These are phyloP conservation scores for Tyrannus savana DNA, from an alignment of 2,113 vertebrate genomes.

Conservation along the genomic window DNA sequence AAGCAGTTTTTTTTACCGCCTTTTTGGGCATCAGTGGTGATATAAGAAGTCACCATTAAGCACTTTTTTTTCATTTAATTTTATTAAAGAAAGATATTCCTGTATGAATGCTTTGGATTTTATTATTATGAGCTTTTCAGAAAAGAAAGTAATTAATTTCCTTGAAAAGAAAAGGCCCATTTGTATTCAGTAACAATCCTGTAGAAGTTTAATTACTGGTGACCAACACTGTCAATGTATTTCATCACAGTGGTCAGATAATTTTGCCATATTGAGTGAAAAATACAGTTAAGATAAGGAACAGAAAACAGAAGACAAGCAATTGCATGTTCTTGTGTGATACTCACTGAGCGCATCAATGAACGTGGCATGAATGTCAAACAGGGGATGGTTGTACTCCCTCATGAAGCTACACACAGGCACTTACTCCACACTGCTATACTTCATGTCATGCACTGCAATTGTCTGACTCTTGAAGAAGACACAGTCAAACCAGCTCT, in stretches of 20 bases:
- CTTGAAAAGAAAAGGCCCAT: neutral
- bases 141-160: neutral
- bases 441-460: neutral
- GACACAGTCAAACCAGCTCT: neutral
- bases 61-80: neutral
- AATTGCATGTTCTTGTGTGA: neutral
- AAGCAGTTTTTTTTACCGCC: no score
- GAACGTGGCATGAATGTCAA: neutral
- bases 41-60: neutral
- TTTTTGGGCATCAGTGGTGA: neutral
- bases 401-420: neutral
- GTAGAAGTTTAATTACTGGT: neutral
- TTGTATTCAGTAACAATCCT: neutral
- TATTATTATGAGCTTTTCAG: neutral
- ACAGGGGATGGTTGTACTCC: neutral
- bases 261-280: neutral
- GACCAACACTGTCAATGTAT: neutral
- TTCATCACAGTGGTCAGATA: neutral
- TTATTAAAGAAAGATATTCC: neutral
- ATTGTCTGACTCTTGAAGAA: neutral
- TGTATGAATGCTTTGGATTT: neutral
- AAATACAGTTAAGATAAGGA: neutral
- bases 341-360: neutral
- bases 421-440: neutral
- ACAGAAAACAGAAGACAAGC: neutral